Evolutionary conservation across 1,140 invertebrate genomes (phyloP), one percentile per base, ranked within the genome.

Genomic region (Camponotus vicinus): DNA sequence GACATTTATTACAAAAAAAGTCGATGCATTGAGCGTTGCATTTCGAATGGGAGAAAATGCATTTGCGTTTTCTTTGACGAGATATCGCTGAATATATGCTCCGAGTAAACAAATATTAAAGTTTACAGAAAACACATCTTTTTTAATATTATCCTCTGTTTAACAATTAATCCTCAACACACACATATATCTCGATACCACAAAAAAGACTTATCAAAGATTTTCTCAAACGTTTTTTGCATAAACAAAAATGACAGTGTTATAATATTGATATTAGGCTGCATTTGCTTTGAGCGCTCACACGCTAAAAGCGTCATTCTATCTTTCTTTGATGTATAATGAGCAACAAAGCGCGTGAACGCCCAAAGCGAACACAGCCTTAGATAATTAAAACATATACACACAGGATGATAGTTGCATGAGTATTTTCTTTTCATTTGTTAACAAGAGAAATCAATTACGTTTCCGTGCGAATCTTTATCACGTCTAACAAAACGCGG

Each of bases 1-100:
- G 55, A 83, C 67, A 37, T 49, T 61, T 61, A 73, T 83, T 83
- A 82, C 34, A 57, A 73, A 70, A 45, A 73, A 73, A 83, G 13
- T 57, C 40, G 40, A 45, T 73, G 69, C 40, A 73, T 61, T 37
- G 64, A 21, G 69, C 34, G 61, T 42, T 9, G 21, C 8, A 77
- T 13, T 34, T 37, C 34, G 7, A 49, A 61, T 57, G 55, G 27
- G 40, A 73, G 52, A 45, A n/a, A 61, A 82, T 18, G 52, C 69
- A 61, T 37, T 70, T 6, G 40, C 21, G 4, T 37, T 73, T 73
- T 63, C 18, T 37, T 13, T 9, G 13, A 34, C 21, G 37, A 59
- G 18, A 42, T 13, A 71, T 82, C 42, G 40, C 0, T 21, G 18
- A 40, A 34, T 40, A 15, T 55, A 21, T 27, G 59, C 37, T 13